Base-by-base conservation (phyloP, 2,888 invertebrate genomes). In the Thecocarcelia acutangulata region DNA sequence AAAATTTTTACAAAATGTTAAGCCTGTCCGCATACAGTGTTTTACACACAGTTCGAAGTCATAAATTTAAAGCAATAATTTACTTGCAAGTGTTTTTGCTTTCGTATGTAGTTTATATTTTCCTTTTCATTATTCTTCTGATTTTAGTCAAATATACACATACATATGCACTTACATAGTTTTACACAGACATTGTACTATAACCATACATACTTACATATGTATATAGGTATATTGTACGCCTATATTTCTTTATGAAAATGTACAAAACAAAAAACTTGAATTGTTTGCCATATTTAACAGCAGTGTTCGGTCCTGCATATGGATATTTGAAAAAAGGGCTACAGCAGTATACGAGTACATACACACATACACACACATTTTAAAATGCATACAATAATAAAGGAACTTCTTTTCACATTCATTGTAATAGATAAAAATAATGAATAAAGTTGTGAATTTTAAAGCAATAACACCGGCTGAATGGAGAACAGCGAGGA, bases 241-340 rank as follows among this genome's bases (percentile, higher is more conserved):
- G 88, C 87, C 87, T 87, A 87, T 86, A 88, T 87, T 87, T 86
- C 50, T 86, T 84, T 82, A 85, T 84, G 81, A 86, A 86, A 85
- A 63, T n/a, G 21, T 12, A 13, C 37, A 46, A 58, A 37, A 9
- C 28, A 76, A 63, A 50, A 28, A 37, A 54, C 33, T 33, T 37
- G 61, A 17, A 61, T 78, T 66, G 58, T 74, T 58, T 64, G 28
- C 33, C 64, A 48, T 82, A 75, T 72, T 73, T 75, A 66, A 42
- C 59, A 37, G 46, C 69, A 19, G 15, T 56, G 42, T 70, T 63
- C 75, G 63, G n/a, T 74, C 46, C 78, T 68, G 72, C 61, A 24
- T n/a, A n/a, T n/a, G n/a, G n/a, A 37, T 68, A 63, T 66, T 50
- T 24, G 17, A n/a, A 42, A 46, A 52, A 54, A 33, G 44, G 15